Evolutionary conservation across 2,797 vertebrate genomes (phyloP).

Genomic region (Alca torda): DNA sequence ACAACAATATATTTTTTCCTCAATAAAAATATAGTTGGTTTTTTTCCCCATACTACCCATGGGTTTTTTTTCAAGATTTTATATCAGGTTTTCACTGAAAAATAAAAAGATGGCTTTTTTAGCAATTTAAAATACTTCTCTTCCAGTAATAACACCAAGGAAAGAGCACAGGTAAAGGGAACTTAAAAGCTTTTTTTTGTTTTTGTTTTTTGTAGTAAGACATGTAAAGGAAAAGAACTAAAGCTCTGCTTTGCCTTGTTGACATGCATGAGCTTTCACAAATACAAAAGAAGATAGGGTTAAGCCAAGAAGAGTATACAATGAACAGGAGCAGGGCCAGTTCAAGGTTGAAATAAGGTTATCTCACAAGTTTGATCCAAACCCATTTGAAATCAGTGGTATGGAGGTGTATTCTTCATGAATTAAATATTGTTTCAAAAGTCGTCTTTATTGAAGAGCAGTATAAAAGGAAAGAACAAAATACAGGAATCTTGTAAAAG

Average conservation of each 20-base stretch:
- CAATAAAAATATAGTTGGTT: neutral
- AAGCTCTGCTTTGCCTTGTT: neutral
- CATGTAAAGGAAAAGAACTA: neutral
- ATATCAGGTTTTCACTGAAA: neutral
- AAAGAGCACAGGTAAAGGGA: neutral
- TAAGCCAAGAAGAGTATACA: neutral
- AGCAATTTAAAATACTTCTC: neutral
- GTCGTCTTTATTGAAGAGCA: neutral
- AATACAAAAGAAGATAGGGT: neutral
- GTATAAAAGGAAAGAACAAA: conserved; percentile 12
- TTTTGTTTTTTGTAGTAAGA: neutral
- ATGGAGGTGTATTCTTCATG: neutral
- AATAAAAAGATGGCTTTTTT: neutral
- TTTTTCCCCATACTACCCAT: accelerated
- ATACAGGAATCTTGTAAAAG: neutral
- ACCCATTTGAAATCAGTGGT: neutral
- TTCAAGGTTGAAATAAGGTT: neutral
- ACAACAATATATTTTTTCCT: neutral
- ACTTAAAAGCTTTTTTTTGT: neutral
- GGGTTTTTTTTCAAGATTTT: neutral
- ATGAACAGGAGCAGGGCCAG: neutral
- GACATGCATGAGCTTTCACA: neutral
- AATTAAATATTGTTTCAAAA: conserved; percentile 15
- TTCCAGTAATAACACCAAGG: neutral
- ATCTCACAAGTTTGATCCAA: neutral